Evolutionary conservation across 2,888 invertebrate genomes (phyloP), one percentile per base, ranked within the genome.

Genomic region (Enchytraeus crypticus): DNA sequence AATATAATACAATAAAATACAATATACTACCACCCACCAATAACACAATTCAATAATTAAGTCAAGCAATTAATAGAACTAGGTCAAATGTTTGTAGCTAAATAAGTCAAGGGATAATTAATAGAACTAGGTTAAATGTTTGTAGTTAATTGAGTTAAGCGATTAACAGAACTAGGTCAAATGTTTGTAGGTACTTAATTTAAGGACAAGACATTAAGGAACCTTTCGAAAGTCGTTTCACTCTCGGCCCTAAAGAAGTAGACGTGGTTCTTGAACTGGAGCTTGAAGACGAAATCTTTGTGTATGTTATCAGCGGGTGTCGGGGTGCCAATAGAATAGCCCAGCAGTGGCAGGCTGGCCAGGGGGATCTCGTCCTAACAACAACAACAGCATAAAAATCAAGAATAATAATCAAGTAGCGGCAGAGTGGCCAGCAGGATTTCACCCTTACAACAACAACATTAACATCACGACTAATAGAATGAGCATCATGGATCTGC

Each of bases 201-300:
- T n/a, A n/a, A n/a, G n/a, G n/a, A n/a, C n/a, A 21, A 45, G 5
- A 57, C 14, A 2, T 64, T 33, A 54, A 63, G 76, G 75, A 77
- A 92, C 92, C 95, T 88, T 75, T 87, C 87, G 75, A 90, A 95
- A 0, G 93, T 91, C 76, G 90, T 95, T 72, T 91, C 88, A 74
- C 91, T 92, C 78, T 97, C 96, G 0, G 96, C 92, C 45, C 96
- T 84, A 83, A 98, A 97, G 84, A 93, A 97, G 79, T 97, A 97
- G 8, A 93, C 88, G 80, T 97, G 96, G 81, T 89, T 95, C 80
- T 95, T 96, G 80, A 93, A 97, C 78, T 93, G 92, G 67, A 98
- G 81, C 77, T 97, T 97, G 80, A 97, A 96, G 64, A 97, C 97
- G 78, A 87, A 92, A 70, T 96, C 93, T 78, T 97, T 96, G 74